Evolutionary conservation across 2,113 vertebrate species (phyloP).

Genomic region (Lagopus muta): DNA sequence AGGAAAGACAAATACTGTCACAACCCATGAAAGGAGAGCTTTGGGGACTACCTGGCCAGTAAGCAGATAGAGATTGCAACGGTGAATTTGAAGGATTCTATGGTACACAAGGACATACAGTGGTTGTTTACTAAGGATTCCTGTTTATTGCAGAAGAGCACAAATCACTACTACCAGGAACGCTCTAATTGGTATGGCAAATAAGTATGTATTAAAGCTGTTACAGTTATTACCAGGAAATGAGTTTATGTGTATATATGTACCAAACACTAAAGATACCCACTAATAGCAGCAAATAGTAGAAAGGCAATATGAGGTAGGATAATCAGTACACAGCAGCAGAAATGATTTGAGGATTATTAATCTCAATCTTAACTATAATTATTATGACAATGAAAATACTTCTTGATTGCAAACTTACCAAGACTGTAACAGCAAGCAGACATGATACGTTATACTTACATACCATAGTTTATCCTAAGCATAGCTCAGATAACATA

Average conservation of each 20-base stretch:
- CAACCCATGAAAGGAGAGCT: not conserved
- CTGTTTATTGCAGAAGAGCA: not conserved
- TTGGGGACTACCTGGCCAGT: not conserved
- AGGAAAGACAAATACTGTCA: not conserved
- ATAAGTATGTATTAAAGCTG: not conserved
- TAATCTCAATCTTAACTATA: not conserved
- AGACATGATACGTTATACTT: not conserved
- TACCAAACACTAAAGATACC: not conserved
- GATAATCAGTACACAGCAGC: not conserved
- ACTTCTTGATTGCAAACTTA: not conserved
- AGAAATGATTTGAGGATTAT: not conserved
- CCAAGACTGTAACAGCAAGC: not conserved
- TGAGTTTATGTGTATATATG: not conserved
- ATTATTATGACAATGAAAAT: not conserved
- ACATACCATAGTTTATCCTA: too few species aligned
- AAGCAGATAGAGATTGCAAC: not conserved
- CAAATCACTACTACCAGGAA: not conserved
- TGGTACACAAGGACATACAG: not conserved
- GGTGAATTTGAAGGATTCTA: not conserved
- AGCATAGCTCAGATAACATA: not conserved
- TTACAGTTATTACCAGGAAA: not conserved
- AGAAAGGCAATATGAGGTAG: not conserved
- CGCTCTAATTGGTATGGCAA: not conserved
- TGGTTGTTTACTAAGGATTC: not conserved
- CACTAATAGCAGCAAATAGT: not conserved